Base-by-base conservation (phyloP, 2,797 vertebrate genomes). In the Myiotriccus ornatus region DNA sequence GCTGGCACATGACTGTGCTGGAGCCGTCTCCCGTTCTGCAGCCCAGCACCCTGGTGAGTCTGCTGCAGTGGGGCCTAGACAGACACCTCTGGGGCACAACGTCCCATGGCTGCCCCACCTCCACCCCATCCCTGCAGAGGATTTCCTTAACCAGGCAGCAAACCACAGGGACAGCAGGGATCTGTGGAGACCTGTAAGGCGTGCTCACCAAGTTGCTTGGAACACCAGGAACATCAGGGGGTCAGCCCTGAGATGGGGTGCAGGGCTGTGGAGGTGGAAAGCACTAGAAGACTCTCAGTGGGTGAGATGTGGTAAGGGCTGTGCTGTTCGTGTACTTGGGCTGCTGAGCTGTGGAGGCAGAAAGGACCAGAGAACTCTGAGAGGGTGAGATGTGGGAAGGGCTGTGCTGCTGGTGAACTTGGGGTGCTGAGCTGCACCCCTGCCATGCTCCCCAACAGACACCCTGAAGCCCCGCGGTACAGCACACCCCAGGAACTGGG, bases 1-100 rank as follows among this genome's bases (percentile, higher is more conserved):
- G n/a, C 18, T 1, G 0, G 60, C 2, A 7, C 0, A 1, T 35
- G 47, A 35, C n/a, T 7, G 20, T 0, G 0, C 62, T 39, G 52
- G 46, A 7, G 9, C 15, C 0, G 0, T 34, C 39, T 75, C 56
- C 53, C 35, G 57, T 56, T 53, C 75, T 28, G 56, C 62, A 73
- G 46, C 32, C 56, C 60, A 22, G 52, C 52, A 16, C 2, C 0
- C 35, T 10, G 47, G 24, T 2, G 5, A 55, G 10, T 21, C n/a
- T 57, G 52, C 63, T 21, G 37, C 39, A 8, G 43, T 25, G 57
- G 35, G 22, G 15, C 30, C 39, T 47, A 41, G 12, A 32, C 43
- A 34, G 75, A 63, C 43, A 52, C 8, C 27, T 21, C n/a, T 3
- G 17, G 35, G 27, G 7, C 71, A 47, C 47, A 7, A 7, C 9